Base-by-base conservation (phyloP, 2,113 vertebrate species). In the Entomyzon cyanotis region DNA sequence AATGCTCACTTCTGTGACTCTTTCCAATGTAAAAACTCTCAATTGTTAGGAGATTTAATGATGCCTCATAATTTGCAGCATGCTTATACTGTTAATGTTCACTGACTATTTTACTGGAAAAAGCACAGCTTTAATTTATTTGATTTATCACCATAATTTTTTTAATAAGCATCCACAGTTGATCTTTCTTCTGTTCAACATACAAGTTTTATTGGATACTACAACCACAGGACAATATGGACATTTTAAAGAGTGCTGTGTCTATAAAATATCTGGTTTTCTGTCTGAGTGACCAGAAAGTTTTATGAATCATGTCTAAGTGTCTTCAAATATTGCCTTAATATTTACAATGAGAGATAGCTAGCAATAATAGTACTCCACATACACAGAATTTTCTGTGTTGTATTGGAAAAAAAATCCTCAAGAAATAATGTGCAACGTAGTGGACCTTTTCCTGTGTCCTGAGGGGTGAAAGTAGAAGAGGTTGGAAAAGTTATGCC, bases 71-170 rank as follows among this genome's bases (percentile, higher is more conserved):
- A 87, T 85, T 89, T 93, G 73, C 20, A 82, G 21, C 1, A 5
- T 39, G 27, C 12, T 60, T 71, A 11, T 60, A n/a, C 31, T 76
- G 28, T 52, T 91, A 68, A 60, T 71, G 2, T 68, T 93, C 49
- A 49, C 60, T 89, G 77, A 52, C 87, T 91, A 41, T 89, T 94
- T 95, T 58, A 89, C 52, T 89, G 80, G 64, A 31, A 84, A 87
- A 94, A 68, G 6, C 30, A 75, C 7, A 47, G 56, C 15, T 81
- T 67, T 90, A 65, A 77, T 86, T 86, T 63, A 49, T 62, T 39
- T 67, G 27, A 93, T 84, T 84, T 71, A 75, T 74, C 33, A 47
- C 20, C 2, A 24, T 52, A 18, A 11, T 56, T 78, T 93, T 63
- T 87, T 93, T 81, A 89, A 81, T 35, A 78, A 41, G 30, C 11